phyloP scores from a whole-genome alignment of 2,888 invertebrate species.

The Galerucella pusilla region DNA sequence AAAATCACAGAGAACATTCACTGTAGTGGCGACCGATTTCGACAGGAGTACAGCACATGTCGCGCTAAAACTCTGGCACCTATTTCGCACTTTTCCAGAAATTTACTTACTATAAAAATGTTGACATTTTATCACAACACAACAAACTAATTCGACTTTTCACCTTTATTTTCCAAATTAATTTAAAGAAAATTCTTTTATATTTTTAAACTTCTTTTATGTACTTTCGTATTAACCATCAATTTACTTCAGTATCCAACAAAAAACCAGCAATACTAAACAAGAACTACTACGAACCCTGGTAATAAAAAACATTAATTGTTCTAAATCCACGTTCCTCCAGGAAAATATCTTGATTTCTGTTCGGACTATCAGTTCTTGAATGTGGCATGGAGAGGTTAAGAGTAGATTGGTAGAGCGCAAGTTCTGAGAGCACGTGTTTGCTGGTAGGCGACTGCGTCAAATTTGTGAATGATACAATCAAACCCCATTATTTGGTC shows the following conservation, averaged over 20 bases:
- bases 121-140: conserved; percentile 15
- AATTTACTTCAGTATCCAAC: conserved; percentile 14
- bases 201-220: conserved; percentile 1
- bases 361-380: conserved; percentile 34
- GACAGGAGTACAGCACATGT: conserved; percentile 56
- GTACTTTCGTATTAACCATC: background rate
- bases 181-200: conserved; percentile 10
- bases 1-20: conserved; percentile 40
- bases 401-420: conserved; percentile 30
- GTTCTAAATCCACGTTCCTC: conserved; percentile 11
- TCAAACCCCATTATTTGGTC: conserved; percentile 65
- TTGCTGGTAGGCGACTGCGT: conserved; percentile 47
- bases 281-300: conserved; percentile 14
- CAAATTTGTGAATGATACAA: conserved; percentile 53
- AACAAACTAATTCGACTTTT: background rate
- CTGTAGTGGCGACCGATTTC: conserved; percentile 37
- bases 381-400: conserved; percentile 39
- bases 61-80: conserved; percentile 52
- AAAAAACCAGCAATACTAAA: conserved; percentile 16
- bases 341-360: conserved; percentile 24
- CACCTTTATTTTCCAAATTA: conserved; percentile 8
- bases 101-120: conserved; percentile 9
- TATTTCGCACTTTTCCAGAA: conserved; percentile 27
- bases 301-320: conserved; percentile 16
- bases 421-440: conserved; percentile 34